Conservation (phyloP, 2,113 vertebrate genomes). For the Atrichornis clamosus region DNA sequence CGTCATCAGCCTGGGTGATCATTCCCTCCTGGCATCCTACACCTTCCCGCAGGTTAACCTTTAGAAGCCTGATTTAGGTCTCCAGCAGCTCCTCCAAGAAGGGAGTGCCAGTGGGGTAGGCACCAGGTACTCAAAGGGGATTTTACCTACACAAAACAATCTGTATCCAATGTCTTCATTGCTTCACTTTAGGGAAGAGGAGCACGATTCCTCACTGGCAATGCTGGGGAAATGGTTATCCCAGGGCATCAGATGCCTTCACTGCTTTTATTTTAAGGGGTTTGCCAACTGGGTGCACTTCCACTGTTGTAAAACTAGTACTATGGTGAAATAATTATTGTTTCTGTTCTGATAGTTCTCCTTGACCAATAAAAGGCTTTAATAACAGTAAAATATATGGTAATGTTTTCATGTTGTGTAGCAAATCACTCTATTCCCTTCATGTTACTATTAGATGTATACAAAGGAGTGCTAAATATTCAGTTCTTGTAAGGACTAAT, state of each 20-base stretch:
- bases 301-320: neutral
- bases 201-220: neutral
- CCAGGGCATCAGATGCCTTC: neutral
- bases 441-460: neutral
- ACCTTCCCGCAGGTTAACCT: neutral
- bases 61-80: neutral
- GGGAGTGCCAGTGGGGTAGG: neutral
- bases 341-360: neutral
- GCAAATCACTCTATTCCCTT: neutral
- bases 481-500: fast-evolving
- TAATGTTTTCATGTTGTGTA: neutral
- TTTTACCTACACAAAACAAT: neutral
- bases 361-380: neutral
- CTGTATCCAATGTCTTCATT: neutral
- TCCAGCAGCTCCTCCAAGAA: neutral
- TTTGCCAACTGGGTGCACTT: neutral
- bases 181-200: neutral
- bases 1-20: neutral
- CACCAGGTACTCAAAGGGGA: neutral
- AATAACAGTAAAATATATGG: neutral
- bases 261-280: neutral
- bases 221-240: neutral
- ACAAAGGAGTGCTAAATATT: neutral
- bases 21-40: neutral
- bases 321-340: neutral